phyloP scores from a whole-genome alignment of 2,797 vertebrate genomes.

The Setipinna tenuifilis region DNA sequence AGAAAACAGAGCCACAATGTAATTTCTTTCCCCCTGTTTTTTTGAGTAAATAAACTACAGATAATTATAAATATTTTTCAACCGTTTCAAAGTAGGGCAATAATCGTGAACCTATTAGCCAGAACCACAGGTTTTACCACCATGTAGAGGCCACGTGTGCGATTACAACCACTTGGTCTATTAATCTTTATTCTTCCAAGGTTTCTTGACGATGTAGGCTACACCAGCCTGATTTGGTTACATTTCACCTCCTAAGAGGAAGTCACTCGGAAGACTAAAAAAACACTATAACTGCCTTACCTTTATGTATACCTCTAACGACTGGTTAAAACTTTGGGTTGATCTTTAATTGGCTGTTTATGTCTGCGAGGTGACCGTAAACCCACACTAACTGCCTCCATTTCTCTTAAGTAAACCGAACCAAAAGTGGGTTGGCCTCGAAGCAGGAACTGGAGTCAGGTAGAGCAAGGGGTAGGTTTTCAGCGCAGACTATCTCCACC shows the following conservation, averaged over 20 bases:
- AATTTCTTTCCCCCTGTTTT: not conserved
- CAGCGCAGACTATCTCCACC: not conserved
- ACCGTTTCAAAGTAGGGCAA: not conserved
- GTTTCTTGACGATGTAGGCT: not conserved
- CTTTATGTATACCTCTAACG: not conserved
- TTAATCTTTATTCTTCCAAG: not conserved
- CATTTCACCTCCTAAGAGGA: not conserved
- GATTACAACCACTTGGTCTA: not conserved
- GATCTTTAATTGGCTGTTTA: not conserved
- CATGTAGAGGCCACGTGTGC: not conserved
- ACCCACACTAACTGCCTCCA: not conserved
- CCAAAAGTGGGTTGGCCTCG: conserved; percentile 40
- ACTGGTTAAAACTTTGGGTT: not conserved
- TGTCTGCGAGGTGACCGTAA: not conserved
- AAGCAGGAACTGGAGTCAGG: conserved; percentile 50
- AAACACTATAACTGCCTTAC: not conserved
- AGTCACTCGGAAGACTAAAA: not conserved
- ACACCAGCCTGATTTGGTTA: not conserved
- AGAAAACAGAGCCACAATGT: not conserved
- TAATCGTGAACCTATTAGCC: not conserved
- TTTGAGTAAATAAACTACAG: not conserved
- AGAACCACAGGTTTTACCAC: not conserved
- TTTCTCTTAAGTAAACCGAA: conserved; percentile 1
- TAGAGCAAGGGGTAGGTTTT: conserved; percentile 26
- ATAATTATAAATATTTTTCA: not conserved